Conservation (phyloP, 2,113 vertebrate genomes). For the Microcebus murinus region DNA sequence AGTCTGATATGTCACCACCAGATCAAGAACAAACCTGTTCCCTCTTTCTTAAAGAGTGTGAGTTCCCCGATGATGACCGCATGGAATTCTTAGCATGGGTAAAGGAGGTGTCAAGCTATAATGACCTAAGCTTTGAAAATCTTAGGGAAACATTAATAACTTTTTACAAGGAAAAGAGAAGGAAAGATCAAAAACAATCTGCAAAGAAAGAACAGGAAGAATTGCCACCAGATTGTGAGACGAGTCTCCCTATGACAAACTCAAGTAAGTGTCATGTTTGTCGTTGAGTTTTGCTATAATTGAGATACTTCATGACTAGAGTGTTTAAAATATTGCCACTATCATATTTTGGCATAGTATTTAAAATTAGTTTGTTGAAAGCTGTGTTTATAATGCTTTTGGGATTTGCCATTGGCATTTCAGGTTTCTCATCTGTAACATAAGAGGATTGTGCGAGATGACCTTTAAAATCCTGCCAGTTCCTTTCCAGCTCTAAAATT, state of each 20-base stretch:
- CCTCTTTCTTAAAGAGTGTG: slow-evolving; percentile 86
- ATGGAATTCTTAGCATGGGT: slow-evolving; percentile 84
- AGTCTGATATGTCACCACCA: slow-evolving; percentile 77
- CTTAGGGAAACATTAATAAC: slow-evolving; percentile 74
- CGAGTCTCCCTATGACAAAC: slow-evolving; percentile 1
- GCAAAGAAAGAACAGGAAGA: neutral
- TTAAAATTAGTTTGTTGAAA: neutral
- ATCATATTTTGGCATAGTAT: neutral
- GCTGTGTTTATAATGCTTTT: neutral
- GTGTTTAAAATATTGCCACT: neutral
- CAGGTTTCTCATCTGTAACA: neutral
- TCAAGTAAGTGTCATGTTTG: slow-evolving; percentile 80
- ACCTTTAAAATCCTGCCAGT: neutral
- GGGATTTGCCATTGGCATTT: neutral
- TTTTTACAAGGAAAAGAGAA: slow-evolving; percentile 61
- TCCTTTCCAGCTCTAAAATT: neutral
- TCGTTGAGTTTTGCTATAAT: neutral
- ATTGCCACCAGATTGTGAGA: neutral
- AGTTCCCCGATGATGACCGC: neutral
- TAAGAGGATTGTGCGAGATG: neutral
- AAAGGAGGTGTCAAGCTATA: neutral
- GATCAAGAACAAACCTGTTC: slow-evolving; percentile 78
- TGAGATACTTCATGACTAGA: neutral
- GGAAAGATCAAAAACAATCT: neutral
- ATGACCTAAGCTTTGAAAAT: slow-evolving; percentile 80